Evolutionary conservation across 2,888 invertebrate genomes (phyloP), one percentile per base, ranked within the genome.

Genomic region (Sinopyrophorus schimmeli): DNA sequence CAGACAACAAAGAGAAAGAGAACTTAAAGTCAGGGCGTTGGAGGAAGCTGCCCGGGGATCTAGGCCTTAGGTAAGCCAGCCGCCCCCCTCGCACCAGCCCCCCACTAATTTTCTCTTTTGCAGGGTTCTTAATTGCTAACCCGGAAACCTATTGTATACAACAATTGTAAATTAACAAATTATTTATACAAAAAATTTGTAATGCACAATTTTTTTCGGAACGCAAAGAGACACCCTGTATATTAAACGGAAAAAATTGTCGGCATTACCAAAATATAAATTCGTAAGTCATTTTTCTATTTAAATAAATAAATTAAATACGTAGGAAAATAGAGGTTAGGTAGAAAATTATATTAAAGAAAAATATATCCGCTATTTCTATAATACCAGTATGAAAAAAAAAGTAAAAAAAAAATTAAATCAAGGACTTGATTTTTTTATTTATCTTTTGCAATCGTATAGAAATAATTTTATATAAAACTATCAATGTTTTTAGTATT

Each of bases 31-130:
- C 68, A 82, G 90, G 67, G 89, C 88, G 58, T 77, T 90, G 64
- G 90, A 90, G 76, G 89, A 90, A 76, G 90, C 91, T 58, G 88
- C 90, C 59, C 81, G 89, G 68, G 87, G 83, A 67, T 81, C 82
- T 60, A 74, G 82, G 67, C 76, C 77, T 64, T 80, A 75, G 34
- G 47, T 47, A 14, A 27, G 38, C n/a, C 15, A 21, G 5, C 14
- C 12, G 20, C n/a, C 10, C 30, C 24, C 17, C 42, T 31, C 10
- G 27, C 17, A 28, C 14, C 7, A 14, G 16, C 23, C 11, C 12
- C 12, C 18, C 28, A 28, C n/a, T 27, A 26, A 17, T 38, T 27
- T 17, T 15, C 11, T 7, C 9, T 17, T 10, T 20, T 40, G 20
- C 17, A 41, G 9, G 16, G 12, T 21, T 7, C 21, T n/a, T n/a